phyloP scores from a whole-genome alignment of 2,888 invertebrate genomes.

The Siphonodentalium dalli region DNA sequence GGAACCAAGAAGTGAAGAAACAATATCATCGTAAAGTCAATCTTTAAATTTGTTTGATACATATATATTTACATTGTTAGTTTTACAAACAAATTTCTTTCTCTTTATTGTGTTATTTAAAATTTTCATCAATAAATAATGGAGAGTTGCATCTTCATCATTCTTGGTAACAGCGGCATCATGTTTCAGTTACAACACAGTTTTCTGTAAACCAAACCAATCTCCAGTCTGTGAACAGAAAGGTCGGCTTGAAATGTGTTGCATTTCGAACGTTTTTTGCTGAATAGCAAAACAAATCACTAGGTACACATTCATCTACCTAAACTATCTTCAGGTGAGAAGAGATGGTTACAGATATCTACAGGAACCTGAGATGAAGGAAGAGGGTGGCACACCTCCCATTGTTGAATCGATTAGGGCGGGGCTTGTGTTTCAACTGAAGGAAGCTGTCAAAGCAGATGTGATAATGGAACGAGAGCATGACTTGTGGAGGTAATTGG shows the following conservation, averaged over 20 bases:
- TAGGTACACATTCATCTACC: not conserved
- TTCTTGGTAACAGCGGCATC: no score
- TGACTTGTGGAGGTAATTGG: constrained; percentile 52
- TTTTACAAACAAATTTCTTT: no score
- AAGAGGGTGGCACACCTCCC: constrained; percentile 79
- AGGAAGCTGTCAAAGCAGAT: constrained; percentile 79
- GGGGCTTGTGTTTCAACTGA: constrained; percentile 84
- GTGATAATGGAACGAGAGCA: constrained; percentile 72
- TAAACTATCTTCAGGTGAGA: constrained; percentile 38
- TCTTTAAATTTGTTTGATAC: not conserved
- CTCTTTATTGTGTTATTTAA: no score
- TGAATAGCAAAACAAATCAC: not conserved
- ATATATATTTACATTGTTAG: not conserved
- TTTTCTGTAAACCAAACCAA: no score
- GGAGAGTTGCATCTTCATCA: no score
- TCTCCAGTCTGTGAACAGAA: no score
- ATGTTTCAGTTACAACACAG: no score
- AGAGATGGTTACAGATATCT: constrained; percentile 68
- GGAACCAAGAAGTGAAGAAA: not conserved
- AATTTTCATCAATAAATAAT: no score
- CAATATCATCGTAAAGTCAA: not conserved
- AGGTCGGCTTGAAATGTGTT: no score
- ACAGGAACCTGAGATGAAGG: constrained; percentile 67
- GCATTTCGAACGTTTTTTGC: no score
- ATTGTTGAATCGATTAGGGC: constrained; percentile 84